Percentiles rank a stretch among this genome's conserved stretches.
Conservation (phyloP, 2,797 vertebrate genomes). For the Anolis apletophallus region DNA sequence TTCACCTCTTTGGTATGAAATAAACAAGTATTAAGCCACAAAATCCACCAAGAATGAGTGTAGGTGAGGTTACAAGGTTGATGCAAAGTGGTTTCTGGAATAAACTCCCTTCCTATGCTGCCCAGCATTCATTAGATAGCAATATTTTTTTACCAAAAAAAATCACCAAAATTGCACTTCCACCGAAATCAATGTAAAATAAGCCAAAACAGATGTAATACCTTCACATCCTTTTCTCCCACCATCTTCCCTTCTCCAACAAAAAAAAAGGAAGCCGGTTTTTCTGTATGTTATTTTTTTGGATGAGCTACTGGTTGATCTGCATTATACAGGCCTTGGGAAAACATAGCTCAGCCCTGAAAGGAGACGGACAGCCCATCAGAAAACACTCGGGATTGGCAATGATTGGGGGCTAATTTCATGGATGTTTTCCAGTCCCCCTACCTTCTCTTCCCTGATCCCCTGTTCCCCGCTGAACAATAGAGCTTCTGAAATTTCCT, state of each 20-base stretch:
- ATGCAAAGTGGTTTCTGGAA: constrained; percentile 28
- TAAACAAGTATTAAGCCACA: background rate
- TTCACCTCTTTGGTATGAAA: background rate
- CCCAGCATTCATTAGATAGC: constrained; percentile 13
- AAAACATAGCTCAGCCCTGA: constrained; percentile 58
- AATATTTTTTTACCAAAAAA: background rate
- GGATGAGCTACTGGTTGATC: constrained; percentile 51
- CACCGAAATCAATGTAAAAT: constrained; percentile 43
- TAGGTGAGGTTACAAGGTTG: background rate
- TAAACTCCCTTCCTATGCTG: background rate
- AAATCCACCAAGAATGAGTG: background rate
- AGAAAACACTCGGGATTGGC: constrained; percentile 77
- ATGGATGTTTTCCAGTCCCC: constrained; percentile 79
- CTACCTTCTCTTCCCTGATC: constrained; percentile 65
- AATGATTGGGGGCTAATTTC: constrained; percentile 82
- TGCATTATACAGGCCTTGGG: constrained; percentile 36
- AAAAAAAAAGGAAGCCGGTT: constrained; percentile 13
- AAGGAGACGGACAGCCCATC: constrained; percentile 77
- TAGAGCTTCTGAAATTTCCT: constrained; percentile 93
- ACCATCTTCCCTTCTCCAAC: no score
- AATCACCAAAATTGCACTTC: constrained; percentile 37
- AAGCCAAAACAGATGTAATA: background rate
- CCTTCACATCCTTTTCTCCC: background rate
- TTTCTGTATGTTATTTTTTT: background rate
- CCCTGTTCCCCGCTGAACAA: constrained; percentile 79